Percentiles rank a stretch among this genome's conserved stretches.
Conservation (phyloP, 2,113 vertebrate genomes). For the Hyperoodon ampullatus region DNA sequence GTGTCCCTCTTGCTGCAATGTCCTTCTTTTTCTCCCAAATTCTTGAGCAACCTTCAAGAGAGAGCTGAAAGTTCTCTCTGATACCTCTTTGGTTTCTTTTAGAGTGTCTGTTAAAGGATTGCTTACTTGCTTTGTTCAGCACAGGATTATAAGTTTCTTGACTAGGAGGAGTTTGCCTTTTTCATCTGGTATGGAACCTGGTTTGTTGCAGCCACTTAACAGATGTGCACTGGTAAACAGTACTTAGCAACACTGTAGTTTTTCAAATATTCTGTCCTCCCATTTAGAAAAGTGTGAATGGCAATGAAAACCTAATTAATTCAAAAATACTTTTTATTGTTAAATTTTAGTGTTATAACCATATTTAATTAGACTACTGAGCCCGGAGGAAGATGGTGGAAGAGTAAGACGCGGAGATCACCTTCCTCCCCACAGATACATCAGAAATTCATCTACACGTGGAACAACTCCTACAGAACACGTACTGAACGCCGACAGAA, state of each 20-base stretch:
- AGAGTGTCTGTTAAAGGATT: not conserved
- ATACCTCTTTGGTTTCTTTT: not conserved
- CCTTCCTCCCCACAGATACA: no score
- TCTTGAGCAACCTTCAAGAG: not conserved
- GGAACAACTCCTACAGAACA: no score
- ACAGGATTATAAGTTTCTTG: not conserved
- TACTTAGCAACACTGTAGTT: slow-evolving; percentile 23
- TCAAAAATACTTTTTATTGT: slow-evolving; percentile 28
- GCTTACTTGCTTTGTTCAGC: not conserved
- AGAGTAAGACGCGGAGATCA: no score
- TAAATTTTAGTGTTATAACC: slow-evolving; percentile 27
- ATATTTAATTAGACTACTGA: not conserved
- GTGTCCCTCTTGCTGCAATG: not conserved
- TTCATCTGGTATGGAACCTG: not conserved
- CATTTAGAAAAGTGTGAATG: slow-evolving; percentile 16
- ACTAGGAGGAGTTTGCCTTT: not conserved
- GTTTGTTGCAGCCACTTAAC: not conserved
- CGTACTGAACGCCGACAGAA: no score
- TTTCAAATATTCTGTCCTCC: slow-evolving; percentile 40
- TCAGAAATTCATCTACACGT: no score
- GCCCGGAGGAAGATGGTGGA: no score
- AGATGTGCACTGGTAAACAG: not conserved
- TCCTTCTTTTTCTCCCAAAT: not conserved
- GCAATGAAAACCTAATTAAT: slow-evolving; percentile 36
- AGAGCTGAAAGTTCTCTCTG: not conserved